Conservation (phyloP, 2,113 vertebrate species). For the Tringa solitaria region DNA sequence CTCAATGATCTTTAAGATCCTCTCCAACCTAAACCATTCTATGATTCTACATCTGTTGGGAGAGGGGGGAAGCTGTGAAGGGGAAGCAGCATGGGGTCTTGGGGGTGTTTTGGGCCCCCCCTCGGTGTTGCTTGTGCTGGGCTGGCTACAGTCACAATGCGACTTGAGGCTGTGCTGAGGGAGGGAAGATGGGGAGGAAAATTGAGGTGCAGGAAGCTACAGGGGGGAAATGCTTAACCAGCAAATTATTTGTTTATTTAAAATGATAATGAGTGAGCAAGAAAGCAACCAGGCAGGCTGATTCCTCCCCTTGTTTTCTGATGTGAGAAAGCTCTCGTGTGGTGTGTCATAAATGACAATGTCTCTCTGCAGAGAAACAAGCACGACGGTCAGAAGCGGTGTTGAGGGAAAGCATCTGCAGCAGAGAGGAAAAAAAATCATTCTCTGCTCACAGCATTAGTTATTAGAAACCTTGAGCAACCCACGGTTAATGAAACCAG, state of each 20-base stretch:
- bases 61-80: background rate
- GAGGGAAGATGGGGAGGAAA: background rate
- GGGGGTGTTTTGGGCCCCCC: background rate
- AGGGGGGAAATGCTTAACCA: background rate
- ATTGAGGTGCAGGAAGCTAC: background rate
- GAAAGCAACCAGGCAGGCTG: background rate
- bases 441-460: background rate
- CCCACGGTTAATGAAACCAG: background rate
- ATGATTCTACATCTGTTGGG: background rate
- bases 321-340: background rate
- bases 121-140: background rate
- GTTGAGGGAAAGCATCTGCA: background rate
- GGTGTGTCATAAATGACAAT: fast-evolving
- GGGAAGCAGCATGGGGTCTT: background rate
- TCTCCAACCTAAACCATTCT: background rate
- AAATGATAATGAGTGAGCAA: background rate
- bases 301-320: background rate
- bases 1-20: background rate
- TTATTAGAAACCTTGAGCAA: slow-evolving; percentile 5
- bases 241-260: background rate
- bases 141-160: fast-evolving
- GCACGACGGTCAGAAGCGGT: background rate
- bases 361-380: background rate
- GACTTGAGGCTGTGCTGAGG: background rate
- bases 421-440: background rate